Evolutionary conservation across 2,888 invertebrate species (phyloP), one percentile per base, ranked within the genome.

Genomic region (Drosophila ochracea): DNA sequence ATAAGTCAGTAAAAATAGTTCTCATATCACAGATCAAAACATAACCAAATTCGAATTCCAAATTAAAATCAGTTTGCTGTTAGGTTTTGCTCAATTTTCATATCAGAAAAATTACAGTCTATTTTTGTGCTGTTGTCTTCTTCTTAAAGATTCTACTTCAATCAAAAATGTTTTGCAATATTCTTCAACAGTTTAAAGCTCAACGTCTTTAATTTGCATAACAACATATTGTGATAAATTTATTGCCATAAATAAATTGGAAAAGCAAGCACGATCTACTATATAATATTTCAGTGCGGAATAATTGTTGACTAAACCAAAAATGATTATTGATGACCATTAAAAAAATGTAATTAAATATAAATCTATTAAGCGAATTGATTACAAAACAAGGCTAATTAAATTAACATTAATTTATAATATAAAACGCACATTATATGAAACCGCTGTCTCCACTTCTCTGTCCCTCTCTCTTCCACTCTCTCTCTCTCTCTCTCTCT

Each of bases 191-290:
- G 37, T 43, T 55, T 57, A 39, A 16, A 49, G 31, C 6, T 50
- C 13, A 28, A 25, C 21, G 10, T 21, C 35, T 10, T 30, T 25
- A 68, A 65, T 77, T 65, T 53, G 31, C 35, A 37, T 53, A 49
- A 33, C 30, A 35, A 21, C 41, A 16, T 59, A 25, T 35, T 31
- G 16, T 49, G 25, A n/a, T n/a, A n/a, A n/a, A n/a, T n/a, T n/a
- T n/a, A n/a, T n/a, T n/a, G 6, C 11, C 53, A 21, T 7, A 4
- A 11, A 31, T 28, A 6, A 37, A 37, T 16, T 55, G 3, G 2
- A 28, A 11, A 11, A 25, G 11, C 37, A 37, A 47, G 21, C 21
- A 21, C 0, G n/a, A 0, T 41, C 3, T n/a, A n/a, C 2, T 25
- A 16, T 11, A 1, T 16, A 1, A 19, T 10, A 50, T 10, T 28